Base-by-base conservation (phyloP, 2,888 invertebrate genomes). In the Brenthis hecate region DNA sequence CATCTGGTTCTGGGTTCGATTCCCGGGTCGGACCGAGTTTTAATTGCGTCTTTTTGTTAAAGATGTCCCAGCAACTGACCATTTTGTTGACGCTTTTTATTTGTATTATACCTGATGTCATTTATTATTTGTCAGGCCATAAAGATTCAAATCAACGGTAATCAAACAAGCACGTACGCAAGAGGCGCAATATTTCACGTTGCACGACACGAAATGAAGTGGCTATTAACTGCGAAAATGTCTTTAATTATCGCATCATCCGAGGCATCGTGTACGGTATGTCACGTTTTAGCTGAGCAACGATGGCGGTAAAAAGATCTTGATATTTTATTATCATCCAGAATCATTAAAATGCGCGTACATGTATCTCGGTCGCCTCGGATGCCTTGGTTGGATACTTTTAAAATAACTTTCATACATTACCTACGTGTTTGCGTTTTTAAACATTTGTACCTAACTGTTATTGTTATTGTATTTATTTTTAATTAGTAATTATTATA, bases 281-380 rank as follows among this genome's bases (percentile, higher is more conserved):
- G 65, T 72, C 71, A 69, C 71, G 68, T 75, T 69, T 74, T 64
- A 69, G 61, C 65, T 70, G 62, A 69, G 61, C 69, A 66, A 66
- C 69, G 61, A 13, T 47, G 28, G 65, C 67, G 72, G 75, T 70
- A 74, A 79, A 81, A 80, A 81, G 80, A 82, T 75, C 75, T 80
- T 74, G 77, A 74, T 76, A 80, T 80, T 86, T 85, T 85, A 87
- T 86, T 82, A 82, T 83, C 77, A 80, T 79, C 79, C 77, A 73
- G 69, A 64, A 71, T 79, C 80, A 77, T 83, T 81, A 85, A 83
- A 77, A 79, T 77, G 71, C 74, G 75, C 77, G 75, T 73, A 68
- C 68, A 77, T 74, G 76, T 76, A 81, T 80, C 78, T 76, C 75
- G 68, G 72, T 73, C 56, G 71, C 80, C 79, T 74, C 81, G 76